A percentile compares a stretch with the other conserved stretches of the same genome.
Conservation (phyloP, 1,140 invertebrate species). For the Tribolium castaneum region DNA sequence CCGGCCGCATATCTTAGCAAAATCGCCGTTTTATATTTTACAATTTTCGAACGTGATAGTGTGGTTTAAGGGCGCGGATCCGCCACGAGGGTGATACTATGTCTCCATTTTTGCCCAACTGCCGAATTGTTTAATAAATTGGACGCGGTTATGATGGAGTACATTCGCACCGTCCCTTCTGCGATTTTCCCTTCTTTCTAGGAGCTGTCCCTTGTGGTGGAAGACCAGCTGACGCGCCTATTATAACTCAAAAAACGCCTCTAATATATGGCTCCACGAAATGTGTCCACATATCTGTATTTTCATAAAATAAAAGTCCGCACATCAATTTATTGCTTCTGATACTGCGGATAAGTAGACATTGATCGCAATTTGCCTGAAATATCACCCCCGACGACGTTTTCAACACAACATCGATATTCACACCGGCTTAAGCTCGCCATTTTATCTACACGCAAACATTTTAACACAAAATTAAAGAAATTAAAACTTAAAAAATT, state of each 20-base stretch:
- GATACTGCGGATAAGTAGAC: slow-evolving; percentile 47
- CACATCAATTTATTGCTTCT: slow-evolving; percentile 52
- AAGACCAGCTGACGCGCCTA: slow-evolving; percentile 53
- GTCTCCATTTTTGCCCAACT: not conserved
- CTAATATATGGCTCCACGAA: slow-evolving; percentile 54
- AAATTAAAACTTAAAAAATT: too few species aligned
- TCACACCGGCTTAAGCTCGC: not conserved
- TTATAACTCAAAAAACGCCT: slow-evolving; percentile 56
- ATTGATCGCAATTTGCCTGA: slow-evolving; percentile 29
- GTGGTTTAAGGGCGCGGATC: not conserved
- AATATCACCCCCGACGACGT: not conserved
- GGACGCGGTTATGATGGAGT: slow-evolving; percentile 23
- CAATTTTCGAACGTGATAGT: slow-evolving; percentile 20
- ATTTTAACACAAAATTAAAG: too few species aligned
- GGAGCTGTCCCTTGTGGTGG: slow-evolving; percentile 31
- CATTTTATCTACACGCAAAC: not conserved
- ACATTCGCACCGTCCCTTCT: slow-evolving; percentile 22
- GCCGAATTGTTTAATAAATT: slow-evolving; percentile 12
- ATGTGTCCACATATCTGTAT: slow-evolving; percentile 56
- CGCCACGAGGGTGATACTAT: not conserved
- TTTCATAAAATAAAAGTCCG: slow-evolving; percentile 58
- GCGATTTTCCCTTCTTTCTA: slow-evolving; percentile 15
- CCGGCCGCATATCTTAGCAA: slow-evolving; percentile 9
- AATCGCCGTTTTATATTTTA: slow-evolving; percentile 20
- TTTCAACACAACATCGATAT: slow-evolving; percentile 20